A percentile compares a stretch with the other conserved stretches of the same genome.
These are phyloP conservation scores for Catocala nupta DNA, from an alignment of 2,888 invertebrate species.

Conservation along the genomic window DNA sequence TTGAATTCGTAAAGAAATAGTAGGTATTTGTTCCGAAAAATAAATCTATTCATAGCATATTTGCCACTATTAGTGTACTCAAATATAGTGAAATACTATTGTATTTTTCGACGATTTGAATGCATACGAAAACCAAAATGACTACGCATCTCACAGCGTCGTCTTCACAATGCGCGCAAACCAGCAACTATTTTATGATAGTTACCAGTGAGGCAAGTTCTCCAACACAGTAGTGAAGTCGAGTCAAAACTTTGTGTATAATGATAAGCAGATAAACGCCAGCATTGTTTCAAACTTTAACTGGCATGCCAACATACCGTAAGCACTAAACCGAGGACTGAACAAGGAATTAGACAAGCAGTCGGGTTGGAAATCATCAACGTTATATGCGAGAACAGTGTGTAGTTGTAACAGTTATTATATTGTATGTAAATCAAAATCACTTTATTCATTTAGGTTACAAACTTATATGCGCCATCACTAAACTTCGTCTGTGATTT, in stretches of 20 bases:
- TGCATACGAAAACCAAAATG: too few species aligned
- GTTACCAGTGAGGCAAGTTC: slow-evolving; percentile 15
- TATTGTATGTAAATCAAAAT: too few species aligned
- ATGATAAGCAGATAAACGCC: slow-evolving; percentile 30
- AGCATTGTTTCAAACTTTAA: slow-evolving; percentile 39
- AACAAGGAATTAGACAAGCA: background rate
- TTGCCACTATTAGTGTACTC: too few species aligned
- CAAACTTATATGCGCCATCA: background rate
- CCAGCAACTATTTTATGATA: background rate
- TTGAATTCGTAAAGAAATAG: too few species aligned
- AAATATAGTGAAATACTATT: too few species aligned
- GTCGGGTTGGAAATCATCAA: background rate
- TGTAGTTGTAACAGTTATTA: background rate
- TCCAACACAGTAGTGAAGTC: slow-evolving; percentile 13
- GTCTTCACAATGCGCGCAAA: too few species aligned
- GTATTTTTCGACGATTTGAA: too few species aligned
- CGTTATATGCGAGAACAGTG: slow-evolving; percentile 9
- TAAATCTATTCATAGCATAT: too few species aligned
- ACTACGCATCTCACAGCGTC: too few species aligned
- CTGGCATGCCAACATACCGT: slow-evolving; percentile 27
- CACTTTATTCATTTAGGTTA: too few species aligned
- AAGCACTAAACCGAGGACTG: slow-evolving; percentile 17
- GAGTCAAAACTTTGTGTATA: slow-evolving; percentile 37
- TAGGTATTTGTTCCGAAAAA: too few species aligned
- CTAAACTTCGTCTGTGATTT: too few species aligned